Base-by-base conservation (phyloP, 2,113 vertebrate genomes). In the Notiomystis cincta region DNA sequence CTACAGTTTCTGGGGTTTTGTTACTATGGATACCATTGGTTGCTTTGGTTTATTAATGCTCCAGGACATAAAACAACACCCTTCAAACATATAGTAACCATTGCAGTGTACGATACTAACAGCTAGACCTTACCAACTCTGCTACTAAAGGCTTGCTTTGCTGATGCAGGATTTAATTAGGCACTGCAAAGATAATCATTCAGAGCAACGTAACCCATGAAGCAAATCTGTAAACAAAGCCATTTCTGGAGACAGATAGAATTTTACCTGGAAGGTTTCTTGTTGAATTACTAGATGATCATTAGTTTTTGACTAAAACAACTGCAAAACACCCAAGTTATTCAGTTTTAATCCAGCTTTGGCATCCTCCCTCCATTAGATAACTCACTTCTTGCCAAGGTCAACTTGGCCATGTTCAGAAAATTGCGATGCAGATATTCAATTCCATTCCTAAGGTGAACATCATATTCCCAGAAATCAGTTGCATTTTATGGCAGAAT, bases 41-140 rank as follows among this genome's bases (percentile, higher is more conserved):
- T 93, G 76, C 89, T 91, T 90, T 65, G 28, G 35, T 87, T 95
- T 95, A 90, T 93, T 96, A 82, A 93, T 91, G 51, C 25, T 65
- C 30, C 61, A 20, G 66, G 71, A 83, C 15, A 53, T 88, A 89
- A 95, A 90, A 85, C 50, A 95, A 61, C 88, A 57, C 7, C 25
- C 45, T 93, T 25, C 58, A 91, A 60, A 76, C 22, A 83, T 76
- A 70, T 67, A 70, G 28, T 19, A 58, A 67, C 37, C 9, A 40
- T 22, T 83, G 37, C 7, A 72, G 42, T 92, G 31, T 18, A 40
- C 90, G 95, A 83, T 10, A 90, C 67, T 60, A 91, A 54, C 31
- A 92, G 82, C 86, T 92, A 82, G 85, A 86, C 50, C 23, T 54
- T 83, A 58, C 21, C 92, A 90, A 66, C n/a, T 90, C 56, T 81